Conservation (phyloP, 2,113 vertebrate genomes). For the Silurus meridionalis region DNA sequence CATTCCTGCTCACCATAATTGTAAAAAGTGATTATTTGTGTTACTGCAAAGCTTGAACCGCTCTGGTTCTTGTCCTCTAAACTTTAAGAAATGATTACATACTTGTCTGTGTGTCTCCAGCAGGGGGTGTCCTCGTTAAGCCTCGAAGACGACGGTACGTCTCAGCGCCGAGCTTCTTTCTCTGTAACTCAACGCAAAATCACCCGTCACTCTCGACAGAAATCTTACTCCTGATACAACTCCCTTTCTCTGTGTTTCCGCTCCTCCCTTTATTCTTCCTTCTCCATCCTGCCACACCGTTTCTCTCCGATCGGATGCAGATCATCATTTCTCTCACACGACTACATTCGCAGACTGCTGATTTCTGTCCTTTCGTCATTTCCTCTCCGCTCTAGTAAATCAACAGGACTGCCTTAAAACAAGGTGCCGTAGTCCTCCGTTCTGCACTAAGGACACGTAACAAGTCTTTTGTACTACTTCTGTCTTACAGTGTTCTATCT, state of each 20-base stretch:
- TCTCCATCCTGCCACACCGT: constrained; percentile 25
- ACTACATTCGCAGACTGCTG: not conserved
- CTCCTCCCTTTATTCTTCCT: not conserved
- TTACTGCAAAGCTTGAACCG: too few relatives aligned
- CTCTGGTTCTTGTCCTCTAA: too few relatives aligned
- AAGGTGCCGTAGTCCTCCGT: constrained; percentile 7
- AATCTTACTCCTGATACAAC: constrained; percentile 80
- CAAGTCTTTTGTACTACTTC: not conserved
- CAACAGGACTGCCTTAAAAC: constrained; percentile 16
- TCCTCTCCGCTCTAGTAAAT: not conserved
- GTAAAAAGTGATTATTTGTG: too few relatives aligned
- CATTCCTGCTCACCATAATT: too few relatives aligned
- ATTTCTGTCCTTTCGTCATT: not conserved
- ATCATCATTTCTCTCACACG: not conserved
- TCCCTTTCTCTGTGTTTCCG: constrained; percentile 15
- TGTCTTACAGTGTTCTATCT: not conserved
- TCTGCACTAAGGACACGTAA: constrained; percentile 8
- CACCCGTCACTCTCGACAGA: constrained; percentile 79
- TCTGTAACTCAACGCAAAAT: constrained; percentile 89
- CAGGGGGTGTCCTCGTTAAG: constrained; percentile 82
- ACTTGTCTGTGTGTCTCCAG: constrained; percentile 23
- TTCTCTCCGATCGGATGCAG: not conserved
- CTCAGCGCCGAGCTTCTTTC: constrained; percentile 87
- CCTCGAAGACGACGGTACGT: constrained; percentile 92
- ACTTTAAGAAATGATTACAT: not conserved